Conservation (phyloP, 2,113 vertebrate genomes). For the Sphyrna mokarran region DNA sequence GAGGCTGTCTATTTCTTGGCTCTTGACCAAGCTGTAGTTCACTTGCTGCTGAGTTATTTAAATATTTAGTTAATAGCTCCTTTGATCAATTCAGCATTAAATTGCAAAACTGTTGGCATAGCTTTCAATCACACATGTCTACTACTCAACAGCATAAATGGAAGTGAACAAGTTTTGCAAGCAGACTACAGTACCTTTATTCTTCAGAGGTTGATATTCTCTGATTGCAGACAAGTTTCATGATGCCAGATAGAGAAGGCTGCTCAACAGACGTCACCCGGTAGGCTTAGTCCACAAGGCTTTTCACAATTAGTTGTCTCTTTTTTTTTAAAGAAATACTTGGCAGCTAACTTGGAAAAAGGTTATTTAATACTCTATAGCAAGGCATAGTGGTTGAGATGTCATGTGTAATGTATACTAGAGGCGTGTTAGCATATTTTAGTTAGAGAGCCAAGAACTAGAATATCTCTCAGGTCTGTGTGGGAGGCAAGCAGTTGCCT, state of each 20-base stretch:
- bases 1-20: too few relatives aligned
- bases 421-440: conserved; percentile 7
- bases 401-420: not conserved
- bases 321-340: not conserved
- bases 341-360: not conserved
- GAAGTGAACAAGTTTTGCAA: not conserved
- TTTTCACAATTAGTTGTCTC: not conserved
- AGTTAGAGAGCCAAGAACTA: not conserved
- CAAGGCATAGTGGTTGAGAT: not conserved
- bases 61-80: too few relatives aligned
- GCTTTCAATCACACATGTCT: too few relatives aligned
- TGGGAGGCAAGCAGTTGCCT: not conserved
- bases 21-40: too few relatives aligned
- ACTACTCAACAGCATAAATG: too few relatives aligned
- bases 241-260: not conserved
- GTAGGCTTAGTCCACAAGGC: not conserved
- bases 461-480: not conserved
- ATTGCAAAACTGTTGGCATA: too few relatives aligned
- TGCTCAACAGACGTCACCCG: not conserved
- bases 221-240: not conserved
- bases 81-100: too few relatives aligned
- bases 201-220: not conserved
- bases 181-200: not conserved
- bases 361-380: not conserved
- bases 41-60: too few relatives aligned